A percentile compares a stretch with the other conserved stretches of the same genome.
These are phyloP conservation scores for Scaptomyza caliginosa DNA, from an alignment of 2,888 invertebrate species.

Conservation along the genomic window DNA sequence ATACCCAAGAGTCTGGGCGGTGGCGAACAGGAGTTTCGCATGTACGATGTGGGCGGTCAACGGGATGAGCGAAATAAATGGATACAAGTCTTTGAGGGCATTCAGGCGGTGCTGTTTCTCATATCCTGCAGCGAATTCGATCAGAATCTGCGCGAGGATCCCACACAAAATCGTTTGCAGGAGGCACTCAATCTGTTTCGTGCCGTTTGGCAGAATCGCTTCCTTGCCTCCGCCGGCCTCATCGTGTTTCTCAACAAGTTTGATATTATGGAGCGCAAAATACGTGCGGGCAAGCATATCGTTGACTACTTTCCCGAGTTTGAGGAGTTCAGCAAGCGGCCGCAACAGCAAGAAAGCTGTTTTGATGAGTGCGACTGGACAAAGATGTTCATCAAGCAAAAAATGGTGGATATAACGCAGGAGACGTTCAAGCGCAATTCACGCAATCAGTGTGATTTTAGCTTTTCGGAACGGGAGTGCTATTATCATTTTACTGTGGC, in stretches of 20 bases:
- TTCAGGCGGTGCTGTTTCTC: conserved; percentile 91
- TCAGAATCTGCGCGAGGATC: conserved; percentile 89
- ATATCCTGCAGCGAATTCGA: conserved; percentile 93
- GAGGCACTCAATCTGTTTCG: conserved; percentile 90
- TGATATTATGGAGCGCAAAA: conserved; percentile 89
- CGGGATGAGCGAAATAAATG: conserved; percentile 92
- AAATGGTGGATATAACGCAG: conserved; percentile 87
- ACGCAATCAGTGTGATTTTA: conserved; percentile 81
- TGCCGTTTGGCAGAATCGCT: conserved; percentile 90
- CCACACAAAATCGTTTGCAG: conserved; percentile 88
- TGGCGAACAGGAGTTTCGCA: conserved; percentile 89
- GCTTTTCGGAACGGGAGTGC: conserved; percentile 85
- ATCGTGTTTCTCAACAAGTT: conserved; percentile 94
- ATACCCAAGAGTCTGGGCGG: conserved; percentile 89
- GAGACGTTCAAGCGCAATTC: conserved; percentile 84
- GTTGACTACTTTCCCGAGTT: conserved; percentile 89
- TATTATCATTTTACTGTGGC: conserved; percentile 91
- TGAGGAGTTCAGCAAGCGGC: conserved; percentile 84
- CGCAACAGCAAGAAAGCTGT: conserved; percentile 84
- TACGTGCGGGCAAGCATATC: conserved; percentile 87
- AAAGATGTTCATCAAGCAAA: conserved; percentile 88
- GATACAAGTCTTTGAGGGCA: conserved; percentile 94
- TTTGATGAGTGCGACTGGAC: conserved; percentile 88
- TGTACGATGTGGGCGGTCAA: conserved; percentile 94
- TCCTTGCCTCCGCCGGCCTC: conserved; percentile 89